Percentiles rank a stretch among this genome's conserved stretches.
Evolutionary conservation across 2,113 vertebrate species (phyloP).

Genomic region (Cygnus atratus): DNA sequence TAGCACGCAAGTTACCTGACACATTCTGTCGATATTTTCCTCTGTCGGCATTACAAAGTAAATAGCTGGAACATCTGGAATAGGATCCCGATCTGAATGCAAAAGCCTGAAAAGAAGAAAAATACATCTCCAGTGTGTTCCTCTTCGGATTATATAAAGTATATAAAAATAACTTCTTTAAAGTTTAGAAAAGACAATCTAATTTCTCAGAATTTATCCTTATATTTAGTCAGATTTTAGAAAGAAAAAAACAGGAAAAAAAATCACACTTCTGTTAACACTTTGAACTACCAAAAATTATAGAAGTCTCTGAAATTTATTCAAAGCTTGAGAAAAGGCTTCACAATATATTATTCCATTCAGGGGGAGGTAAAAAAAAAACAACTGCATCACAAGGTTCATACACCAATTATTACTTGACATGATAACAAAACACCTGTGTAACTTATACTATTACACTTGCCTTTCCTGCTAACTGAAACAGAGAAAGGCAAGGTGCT

Average conservation of each 20-base stretch:
- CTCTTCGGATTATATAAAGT: neutral
- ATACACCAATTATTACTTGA: neutral
- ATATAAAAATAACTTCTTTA: no score
- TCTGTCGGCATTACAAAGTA: constrained; percentile 98
- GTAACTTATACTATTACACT: neutral
- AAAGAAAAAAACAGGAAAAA: neutral
- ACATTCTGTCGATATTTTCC: constrained; percentile 97
- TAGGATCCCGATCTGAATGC: constrained; percentile 95
- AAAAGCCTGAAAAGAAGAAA: constrained; percentile 81
- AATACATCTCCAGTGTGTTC: neutral
- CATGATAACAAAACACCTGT: fast-evolving
- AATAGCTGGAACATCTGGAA: constrained; percentile 96
- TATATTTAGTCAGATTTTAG: neutral
- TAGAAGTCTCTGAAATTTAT: neutral
- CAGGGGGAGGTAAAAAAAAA: neutral
- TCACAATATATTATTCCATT: neutral
- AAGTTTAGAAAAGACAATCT: neutral
- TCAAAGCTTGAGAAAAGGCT: neutral
- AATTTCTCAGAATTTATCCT: neutral
- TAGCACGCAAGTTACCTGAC: constrained; percentile 83
- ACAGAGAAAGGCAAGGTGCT: neutral
- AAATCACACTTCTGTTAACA: neutral
- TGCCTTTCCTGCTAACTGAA: neutral
- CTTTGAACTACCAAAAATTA: no score
- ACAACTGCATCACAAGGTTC: neutral